These are phyloP conservation scores for Ptychadena robeensis DNA, from an alignment of 2,797 vertebrate genomes.

Conservation along the genomic window DNA sequence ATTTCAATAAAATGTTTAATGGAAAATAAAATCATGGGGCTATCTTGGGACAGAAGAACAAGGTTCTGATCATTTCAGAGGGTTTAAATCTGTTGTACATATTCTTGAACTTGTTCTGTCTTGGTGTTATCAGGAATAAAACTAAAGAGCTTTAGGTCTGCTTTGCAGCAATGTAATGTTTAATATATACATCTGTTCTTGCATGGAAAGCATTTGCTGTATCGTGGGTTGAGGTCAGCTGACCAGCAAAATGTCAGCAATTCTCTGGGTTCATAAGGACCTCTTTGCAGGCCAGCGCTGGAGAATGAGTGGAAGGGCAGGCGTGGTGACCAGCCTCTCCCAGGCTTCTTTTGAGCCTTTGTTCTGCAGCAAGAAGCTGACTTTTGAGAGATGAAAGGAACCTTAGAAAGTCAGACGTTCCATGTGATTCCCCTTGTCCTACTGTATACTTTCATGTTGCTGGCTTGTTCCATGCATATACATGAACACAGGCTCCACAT, in stretches of 20 bases:
- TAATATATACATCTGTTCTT: not conserved
- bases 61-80: no score
- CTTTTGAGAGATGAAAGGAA: constrained; percentile 44
- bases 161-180: not conserved
- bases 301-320: constrained; percentile 48
- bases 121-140: not conserved
- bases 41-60: no score
- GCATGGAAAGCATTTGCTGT: constrained; percentile 14
- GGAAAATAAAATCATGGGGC: no score
- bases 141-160: not conserved
- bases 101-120: no score
- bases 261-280: constrained; percentile 12
- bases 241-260: constrained; percentile 37
- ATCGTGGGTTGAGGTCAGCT: constrained; percentile 53
- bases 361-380: constrained; percentile 35
- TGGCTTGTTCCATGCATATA: not conserved
- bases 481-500: constrained; percentile 30
- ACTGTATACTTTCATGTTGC: constrained; percentile 37
- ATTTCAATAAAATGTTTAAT: no score
- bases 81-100: no score
- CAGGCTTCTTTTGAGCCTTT: constrained; percentile 48
- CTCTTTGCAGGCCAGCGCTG: constrained; percentile 9
- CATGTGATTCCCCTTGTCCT: constrained; percentile 28
- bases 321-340: constrained; percentile 22
- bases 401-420: constrained; percentile 15